Percentiles rank a stretch among this genome's conserved stretches.
These are phyloP conservation scores for Syrista parreyssii DNA, from an alignment of 2,888 invertebrate genomes.

Conservation along the genomic window DNA sequence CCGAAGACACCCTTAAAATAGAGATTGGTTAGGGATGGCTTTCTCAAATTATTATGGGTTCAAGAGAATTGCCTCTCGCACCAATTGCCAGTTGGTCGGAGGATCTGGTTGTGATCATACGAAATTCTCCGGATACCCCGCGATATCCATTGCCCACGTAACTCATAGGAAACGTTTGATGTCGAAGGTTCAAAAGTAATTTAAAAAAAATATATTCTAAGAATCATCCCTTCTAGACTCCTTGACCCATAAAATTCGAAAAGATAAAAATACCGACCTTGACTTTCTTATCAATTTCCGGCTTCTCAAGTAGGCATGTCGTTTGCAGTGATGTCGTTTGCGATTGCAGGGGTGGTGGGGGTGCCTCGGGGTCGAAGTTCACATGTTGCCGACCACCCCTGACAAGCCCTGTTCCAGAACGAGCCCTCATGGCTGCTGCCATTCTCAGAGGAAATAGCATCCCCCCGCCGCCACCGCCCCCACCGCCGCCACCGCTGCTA, in stretches of 20 bases:
- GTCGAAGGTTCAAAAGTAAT: neutral
- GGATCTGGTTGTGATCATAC: neutral
- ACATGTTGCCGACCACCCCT: conserved; percentile 50
- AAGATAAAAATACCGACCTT: conserved; percentile 70
- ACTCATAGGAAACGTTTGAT: neutral
- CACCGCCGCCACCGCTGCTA: conserved; percentile 64
- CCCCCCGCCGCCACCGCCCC: conserved; percentile 16
- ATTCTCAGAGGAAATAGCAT: conserved; percentile 19
- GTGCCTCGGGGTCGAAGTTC: conserved; percentile 70
- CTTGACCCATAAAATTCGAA: neutral
- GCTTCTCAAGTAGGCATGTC: conserved; percentile 73
- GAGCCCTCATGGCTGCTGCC: conserved; percentile 21
- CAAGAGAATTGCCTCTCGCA: neutral
- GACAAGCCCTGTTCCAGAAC: conserved; percentile 28
- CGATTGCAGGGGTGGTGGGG: conserved; percentile 61
- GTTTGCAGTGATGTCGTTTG: conserved; percentile 36
- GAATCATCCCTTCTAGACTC: neutral
- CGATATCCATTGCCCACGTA: neutral
- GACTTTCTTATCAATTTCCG: conserved; percentile 78
- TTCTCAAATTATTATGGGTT: neutral
- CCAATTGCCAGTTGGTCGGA: neutral
- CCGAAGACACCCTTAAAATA: neutral
- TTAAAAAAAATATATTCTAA: neutral
- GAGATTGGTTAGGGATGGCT: neutral
- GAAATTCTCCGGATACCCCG: neutral